A percentile compares a stretch with the other conserved stretches of the same genome.
Conservation (phyloP, 1,140 invertebrate species). For the Geopemphigus sp. region DNA sequence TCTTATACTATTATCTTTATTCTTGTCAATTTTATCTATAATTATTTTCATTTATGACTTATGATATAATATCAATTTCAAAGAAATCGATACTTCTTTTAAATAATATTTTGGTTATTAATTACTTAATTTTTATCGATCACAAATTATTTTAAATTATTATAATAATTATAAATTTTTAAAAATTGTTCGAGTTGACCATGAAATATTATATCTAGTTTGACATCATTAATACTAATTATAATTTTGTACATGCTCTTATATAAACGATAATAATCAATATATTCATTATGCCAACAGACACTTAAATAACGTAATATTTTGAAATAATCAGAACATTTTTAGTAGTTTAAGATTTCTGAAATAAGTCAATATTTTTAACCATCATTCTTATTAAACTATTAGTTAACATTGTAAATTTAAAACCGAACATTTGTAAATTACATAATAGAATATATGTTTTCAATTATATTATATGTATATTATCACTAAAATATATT, state of each 20-base stretch:
- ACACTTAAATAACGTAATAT: background rate
- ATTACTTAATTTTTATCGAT: background rate
- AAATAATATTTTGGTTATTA: background rate
- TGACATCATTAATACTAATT: slow-evolving; percentile 18
- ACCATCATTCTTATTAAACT: background rate
- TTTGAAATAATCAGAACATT: background rate
- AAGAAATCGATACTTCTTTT: background rate
- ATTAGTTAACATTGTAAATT: background rate
- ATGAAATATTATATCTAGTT: background rate
- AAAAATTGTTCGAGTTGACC: background rate
- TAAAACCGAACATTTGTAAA: background rate
- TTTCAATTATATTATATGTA: background rate
- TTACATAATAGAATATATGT: background rate
- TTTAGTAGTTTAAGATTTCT: background rate
- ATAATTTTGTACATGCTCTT: background rate
- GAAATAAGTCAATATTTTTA: background rate
- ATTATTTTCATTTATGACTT: background rate
- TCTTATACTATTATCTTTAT: background rate
- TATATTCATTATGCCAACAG: background rate
- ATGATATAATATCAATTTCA: background rate
- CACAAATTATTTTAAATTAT: background rate
- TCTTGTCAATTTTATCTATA: background rate
- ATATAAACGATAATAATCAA: too few relatives aligned
- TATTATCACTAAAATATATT: background rate
- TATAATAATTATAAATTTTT: background rate